Base-by-base conservation (phyloP, 2,888 invertebrate genomes). In the Nebria brevicollis region DNA sequence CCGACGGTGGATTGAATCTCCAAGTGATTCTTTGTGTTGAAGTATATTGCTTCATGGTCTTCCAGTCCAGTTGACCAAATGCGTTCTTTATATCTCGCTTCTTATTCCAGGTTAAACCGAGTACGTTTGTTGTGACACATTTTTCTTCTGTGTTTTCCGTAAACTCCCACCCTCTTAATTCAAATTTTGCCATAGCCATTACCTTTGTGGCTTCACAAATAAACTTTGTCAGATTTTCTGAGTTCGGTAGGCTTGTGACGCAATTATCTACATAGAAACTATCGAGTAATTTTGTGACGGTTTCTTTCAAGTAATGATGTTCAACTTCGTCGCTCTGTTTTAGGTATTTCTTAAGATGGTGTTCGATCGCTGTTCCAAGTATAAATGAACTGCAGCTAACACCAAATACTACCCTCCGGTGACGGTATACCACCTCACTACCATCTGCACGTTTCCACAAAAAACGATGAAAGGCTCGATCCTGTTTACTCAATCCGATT, bases 1-100 rank as follows among this genome's bases (percentile, higher is more conserved):
- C 86, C 0, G 84, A 81, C 5, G 87, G 87, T 4, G 87, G 86
- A 74, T 86, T 88, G 82, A 88, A 88, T 11, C 82, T 82, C 85
- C 85, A 85, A 25, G 73, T 66, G 25, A 85, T 84, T 42, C 41
- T 20, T 73, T 73, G 34, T 5, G 13, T 11, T 11, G 73, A 3
- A 13, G 26, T 34, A 26, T 42, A 73, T n/a, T 73, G 25, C 34
- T n/a, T 11, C 1, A 42, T 73, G 1, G 25, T 34, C 6, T 8
- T 11, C 34, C 73, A 73, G 10, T 73, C 34, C 8, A 73, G 41
- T 42, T 73, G 4, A 34, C 10, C 2, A 73, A 73, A 73, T n/a
- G 20, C 20, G 20, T 20, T 20, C 20, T 20, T n/a, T n/a, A n/a
- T n/a, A n/a, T n/a, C 78, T 13, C 4, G 2, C 5, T n/a, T 66